A percentile compares a stretch with the other conserved stretches of the same genome.
phyloP scores from a whole-genome alignment of 2,113 vertebrate genomes.

The Genyomyrus donnyi region DNA sequence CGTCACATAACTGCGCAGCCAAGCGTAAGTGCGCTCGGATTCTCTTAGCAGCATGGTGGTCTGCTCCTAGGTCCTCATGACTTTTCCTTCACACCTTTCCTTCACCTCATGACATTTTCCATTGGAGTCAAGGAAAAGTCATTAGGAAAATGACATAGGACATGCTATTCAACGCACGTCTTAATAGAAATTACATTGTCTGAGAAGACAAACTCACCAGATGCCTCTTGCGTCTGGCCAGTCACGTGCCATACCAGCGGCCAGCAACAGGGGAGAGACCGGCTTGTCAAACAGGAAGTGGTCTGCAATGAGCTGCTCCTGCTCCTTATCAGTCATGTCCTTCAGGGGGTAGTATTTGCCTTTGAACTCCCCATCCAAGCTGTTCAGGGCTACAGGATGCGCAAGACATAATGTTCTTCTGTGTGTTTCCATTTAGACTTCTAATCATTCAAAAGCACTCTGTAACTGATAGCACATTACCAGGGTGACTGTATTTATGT shows the following conservation, averaged over 20 bases:
- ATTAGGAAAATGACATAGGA: neutral
- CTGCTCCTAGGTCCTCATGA: neutral
- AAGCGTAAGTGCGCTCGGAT: neutral
- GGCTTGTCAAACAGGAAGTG: slow-evolving; percentile 97
- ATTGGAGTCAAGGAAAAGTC: neutral
- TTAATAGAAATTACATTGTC: neutral
- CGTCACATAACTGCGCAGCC: neutral
- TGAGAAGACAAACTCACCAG: slow-evolving; percentile 61
- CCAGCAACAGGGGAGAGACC: slow-evolving; percentile 81
- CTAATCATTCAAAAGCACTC: neutral
- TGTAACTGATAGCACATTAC: neutral
- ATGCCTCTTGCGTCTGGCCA: slow-evolving; percentile 90
- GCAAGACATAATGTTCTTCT: neutral
- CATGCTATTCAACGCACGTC: neutral
- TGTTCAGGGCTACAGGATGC: slow-evolving; percentile 66
- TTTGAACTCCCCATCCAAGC: slow-evolving; percentile 83
- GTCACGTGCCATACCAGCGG: slow-evolving; percentile 88
- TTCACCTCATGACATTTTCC: neutral
- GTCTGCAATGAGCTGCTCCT: slow-evolving; percentile 86
- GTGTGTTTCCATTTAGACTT: neutral
- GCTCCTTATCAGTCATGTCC: slow-evolving; percentile 79
- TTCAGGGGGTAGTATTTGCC: slow-evolving; percentile 88
- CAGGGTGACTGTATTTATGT: neutral
- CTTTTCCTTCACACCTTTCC: neutral
- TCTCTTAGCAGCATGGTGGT: neutral